Base-by-base conservation (phyloP, 2,888 invertebrate genomes). In the Drosophila differens region DNA sequence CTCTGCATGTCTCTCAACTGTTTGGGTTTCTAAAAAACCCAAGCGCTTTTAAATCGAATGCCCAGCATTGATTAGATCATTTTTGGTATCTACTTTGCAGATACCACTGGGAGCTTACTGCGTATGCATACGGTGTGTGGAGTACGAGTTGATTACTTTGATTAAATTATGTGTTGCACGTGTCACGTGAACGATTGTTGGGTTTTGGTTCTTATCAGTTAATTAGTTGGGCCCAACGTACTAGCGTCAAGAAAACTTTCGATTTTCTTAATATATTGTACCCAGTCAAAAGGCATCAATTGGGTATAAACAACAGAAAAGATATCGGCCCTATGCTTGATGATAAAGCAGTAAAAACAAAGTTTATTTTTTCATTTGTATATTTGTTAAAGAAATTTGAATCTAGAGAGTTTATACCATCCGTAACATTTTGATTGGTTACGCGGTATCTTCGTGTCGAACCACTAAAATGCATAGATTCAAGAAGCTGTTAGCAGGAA, bases 1-100 rank as follows among this genome's bases (percentile, higher is more conserved):
- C 81, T 59, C 79, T 75, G 76, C 85, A 86, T 83, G 49, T 73
- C 74, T 59, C 53, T 33, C 65, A 47, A 82, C 85, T 85, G 67
- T 66, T 44, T 25, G 25, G 55, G 3, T 30, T 59, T 59, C 32
- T 32, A 37, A 35, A 64, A 60, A 70, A 33, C 58, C 65, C 70
- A 60, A 9, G 75, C 62, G 80, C 78, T 85, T 85, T 57, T 85
- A 83, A 81, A 74, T 70, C 58, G 12, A 72, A 59, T 57, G 57
- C 41, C 16, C 39, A 30, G 44, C 22, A 41, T 74, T 82, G 84
- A 83, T 84, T 79, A 77, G 70, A 84, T 86, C 64, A 54, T 53
- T 39, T 33, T 4, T 47, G 22, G 12, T 16, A 33, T 28, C n/a
- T 55, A 35, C 49, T 47, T 55, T 35, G 10, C 55, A 44, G 32